A percentile compares a stretch with the other conserved stretches of the same genome.
phyloP scores from a whole-genome alignment of 2,113 vertebrate species.

The Hippocampus mohnikei region DNA sequence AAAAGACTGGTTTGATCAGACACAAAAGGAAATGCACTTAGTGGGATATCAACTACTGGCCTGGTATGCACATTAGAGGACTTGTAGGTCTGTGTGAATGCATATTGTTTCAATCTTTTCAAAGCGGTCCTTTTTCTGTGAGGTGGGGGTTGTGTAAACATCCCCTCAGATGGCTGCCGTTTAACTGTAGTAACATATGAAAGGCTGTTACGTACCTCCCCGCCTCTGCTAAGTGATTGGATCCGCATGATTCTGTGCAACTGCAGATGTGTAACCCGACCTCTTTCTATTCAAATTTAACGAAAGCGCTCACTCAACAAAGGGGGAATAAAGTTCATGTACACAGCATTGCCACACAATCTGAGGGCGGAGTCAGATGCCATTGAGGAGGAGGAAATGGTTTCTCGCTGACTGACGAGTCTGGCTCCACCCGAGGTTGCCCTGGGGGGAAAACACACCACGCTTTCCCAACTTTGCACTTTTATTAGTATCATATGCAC shows the following conservation, averaged over 20 bases:
- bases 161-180: not conserved
- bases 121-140: not conserved
- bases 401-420: conserved; percentile 57
- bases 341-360: conserved; percentile 52
- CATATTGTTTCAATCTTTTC: not conserved
- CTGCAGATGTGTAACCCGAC: conserved; percentile 59
- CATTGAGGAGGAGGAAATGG: conserved; percentile 64
- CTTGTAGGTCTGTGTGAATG: not conserved
- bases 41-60: not conserved
- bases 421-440: conserved; percentile 51
- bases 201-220: conserved; percentile 22
- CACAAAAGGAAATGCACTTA: not conserved
- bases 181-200: conserved; percentile 30
- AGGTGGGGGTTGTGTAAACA: conserved; percentile 2
- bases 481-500: conserved; percentile 27
- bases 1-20: not conserved
- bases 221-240: conserved; percentile 18
- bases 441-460: conserved; percentile 37
- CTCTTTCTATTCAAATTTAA: conserved; percentile 55
- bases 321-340: conserved; percentile 64
- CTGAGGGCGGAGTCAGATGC: conserved; percentile 60
- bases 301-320: conserved; percentile 38
- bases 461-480: conserved; percentile 8
- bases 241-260: conserved; percentile 40
- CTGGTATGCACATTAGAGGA: not conserved